Base-by-base conservation (phyloP, 2,888 invertebrate genomes). In the Drosophila fungiperda region DNA sequence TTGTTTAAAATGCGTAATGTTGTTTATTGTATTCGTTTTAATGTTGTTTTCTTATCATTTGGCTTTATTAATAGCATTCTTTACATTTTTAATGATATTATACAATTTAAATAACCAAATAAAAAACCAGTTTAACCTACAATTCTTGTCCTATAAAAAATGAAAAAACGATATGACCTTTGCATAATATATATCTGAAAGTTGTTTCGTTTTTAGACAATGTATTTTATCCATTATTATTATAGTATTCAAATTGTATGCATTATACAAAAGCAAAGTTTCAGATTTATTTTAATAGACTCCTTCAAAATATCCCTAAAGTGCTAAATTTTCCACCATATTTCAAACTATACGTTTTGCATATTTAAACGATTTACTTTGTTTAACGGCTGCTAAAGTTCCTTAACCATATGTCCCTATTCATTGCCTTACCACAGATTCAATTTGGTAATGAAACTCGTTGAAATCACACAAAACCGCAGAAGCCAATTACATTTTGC, bases 371-470 rank as follows among this genome's bases (percentile, higher is more conserved):
- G 17, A 29, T n/a, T 3, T n/a, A 17, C 5, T 26, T 26, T 26
- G 26, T 26, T 26, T 26, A 26, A 26, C 26, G 26, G 26, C 26
- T 26, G 1, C 26, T 26, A 26, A 29, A 35, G 53, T 11, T 26
- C 29, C 3, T 40, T 12, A 20, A 26, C 20, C 12, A 20, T 32
- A 59, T 15, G 23, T 35, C 29, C 17, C 36, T 11, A 12, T 15
- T 33, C 45, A 52, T 42, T 62, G 60, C 32, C 29, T 49, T 50
- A 60, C 68, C 76, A 53, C 80, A 78, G 69, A 52, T 68, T 72
- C 58, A 80, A 80, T 76, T 76, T 61, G 49, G 61, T 76, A 80
- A 66, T 79, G 71, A 67, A 70, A 49, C 32, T 38, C 36, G 33
- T 33, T 29, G 45, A 23, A 67, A 50, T 35, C 35, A 29, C 20